Evolutionary conservation across 2,888 invertebrate species (phyloP).

Genomic region (Drosophila basisetae): DNA sequence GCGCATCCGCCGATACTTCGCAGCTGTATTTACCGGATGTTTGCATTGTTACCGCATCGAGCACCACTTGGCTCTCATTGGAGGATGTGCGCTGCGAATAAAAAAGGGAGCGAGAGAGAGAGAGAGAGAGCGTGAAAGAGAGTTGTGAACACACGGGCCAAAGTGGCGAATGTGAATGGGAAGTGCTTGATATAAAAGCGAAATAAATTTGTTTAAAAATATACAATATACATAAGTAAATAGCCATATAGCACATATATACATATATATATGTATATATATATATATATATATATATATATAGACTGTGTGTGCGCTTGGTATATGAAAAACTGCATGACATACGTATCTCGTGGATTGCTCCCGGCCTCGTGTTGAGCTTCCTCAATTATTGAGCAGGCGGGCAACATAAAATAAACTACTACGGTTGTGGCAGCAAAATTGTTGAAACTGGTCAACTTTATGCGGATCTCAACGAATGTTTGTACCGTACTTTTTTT

Average conservation of each 20-base stretch:
- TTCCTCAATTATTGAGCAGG: conserved; percentile 48
- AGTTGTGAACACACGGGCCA: conserved; percentile 8
- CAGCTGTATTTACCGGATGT: conserved; percentile 85
- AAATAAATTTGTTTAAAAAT: conserved; percentile 58
- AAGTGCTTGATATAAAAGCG: conserved; percentile 42
- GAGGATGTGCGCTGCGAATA: conserved; percentile 76
- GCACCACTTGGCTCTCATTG: conserved; percentile 85
- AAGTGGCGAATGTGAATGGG: conserved; percentile 24
- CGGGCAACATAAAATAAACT: conserved; percentile 7
- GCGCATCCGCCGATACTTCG: conserved; percentile 85
- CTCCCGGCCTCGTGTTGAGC: conserved; percentile 36
- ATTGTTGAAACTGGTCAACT: conserved; percentile 48
- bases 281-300: too few relatives aligned
- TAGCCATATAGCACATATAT: not conserved
- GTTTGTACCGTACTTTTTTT: conserved; percentile 8
- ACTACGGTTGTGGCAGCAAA: conserved; percentile 18
- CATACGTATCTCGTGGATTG: conserved; percentile 53
- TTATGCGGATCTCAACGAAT: conserved; percentile 18
- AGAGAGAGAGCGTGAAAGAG: not conserved
- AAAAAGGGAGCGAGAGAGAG: not conserved
- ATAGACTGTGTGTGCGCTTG: conserved; percentile 5
- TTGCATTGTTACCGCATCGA: conserved; percentile 82
- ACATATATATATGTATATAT: conserved; percentile 10
- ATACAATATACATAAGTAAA: conserved; percentile 6
- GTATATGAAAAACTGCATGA: conserved; percentile 43